A percentile compares a stretch with the other conserved stretches of the same genome.
Conservation (phyloP, 2,888 invertebrate species). For the Sinhomidia bicolor region DNA sequence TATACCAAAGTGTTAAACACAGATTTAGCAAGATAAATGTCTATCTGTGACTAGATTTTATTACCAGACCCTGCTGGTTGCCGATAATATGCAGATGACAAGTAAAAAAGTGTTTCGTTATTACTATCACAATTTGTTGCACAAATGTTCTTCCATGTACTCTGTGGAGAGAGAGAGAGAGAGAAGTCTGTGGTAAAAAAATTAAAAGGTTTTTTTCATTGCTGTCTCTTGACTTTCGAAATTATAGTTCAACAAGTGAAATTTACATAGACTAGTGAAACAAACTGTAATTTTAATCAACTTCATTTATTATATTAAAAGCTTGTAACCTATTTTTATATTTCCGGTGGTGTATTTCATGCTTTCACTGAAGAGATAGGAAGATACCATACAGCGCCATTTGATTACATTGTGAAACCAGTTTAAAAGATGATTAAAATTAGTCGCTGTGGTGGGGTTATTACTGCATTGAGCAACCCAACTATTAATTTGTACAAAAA, state of each 20-base stretch:
- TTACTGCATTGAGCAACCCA: too few species aligned
- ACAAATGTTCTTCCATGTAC: neutral
- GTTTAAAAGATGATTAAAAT: neutral
- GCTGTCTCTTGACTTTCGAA: too few species aligned
- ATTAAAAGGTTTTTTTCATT: too few species aligned
- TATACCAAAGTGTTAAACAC: neutral
- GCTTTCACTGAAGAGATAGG: too few species aligned
- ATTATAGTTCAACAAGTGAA: too few species aligned
- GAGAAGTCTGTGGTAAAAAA: too few species aligned
- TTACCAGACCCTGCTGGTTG: conserved; percentile 13
- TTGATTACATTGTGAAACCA: neutral
- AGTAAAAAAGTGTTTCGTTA: neutral
- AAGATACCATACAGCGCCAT: neutral
- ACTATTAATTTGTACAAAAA: neutral
- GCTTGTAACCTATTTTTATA: too few species aligned
- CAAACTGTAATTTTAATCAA: too few species aligned
- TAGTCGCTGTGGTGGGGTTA: neutral
- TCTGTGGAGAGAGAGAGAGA: neutral
- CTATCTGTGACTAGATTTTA: neutral
- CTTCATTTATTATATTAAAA: too few species aligned
- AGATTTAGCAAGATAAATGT: conserved; percentile 4
- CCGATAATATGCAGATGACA: neutral
- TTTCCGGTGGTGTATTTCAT: too few species aligned
- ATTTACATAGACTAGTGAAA: too few species aligned
- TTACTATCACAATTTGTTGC: neutral